Evolutionary conservation across 2,113 vertebrate species (phyloP), one percentile per base, ranked within the genome.

Genomic region (Corythoichthys intestinalis): DNA sequence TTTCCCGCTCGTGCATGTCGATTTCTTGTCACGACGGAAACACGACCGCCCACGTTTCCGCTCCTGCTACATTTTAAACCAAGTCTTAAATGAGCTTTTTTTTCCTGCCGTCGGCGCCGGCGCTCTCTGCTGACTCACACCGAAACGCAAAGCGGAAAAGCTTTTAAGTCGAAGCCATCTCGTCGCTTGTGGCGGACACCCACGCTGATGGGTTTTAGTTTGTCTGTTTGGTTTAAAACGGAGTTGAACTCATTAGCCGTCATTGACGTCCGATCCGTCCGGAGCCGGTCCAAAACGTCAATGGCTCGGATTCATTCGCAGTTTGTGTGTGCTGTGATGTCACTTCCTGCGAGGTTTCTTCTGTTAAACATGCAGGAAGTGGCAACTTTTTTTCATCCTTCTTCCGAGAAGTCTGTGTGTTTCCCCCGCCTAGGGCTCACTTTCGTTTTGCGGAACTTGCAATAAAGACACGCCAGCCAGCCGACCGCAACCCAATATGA

Each of bases 81-180:
- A 6, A 41, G 11, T 44, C 1, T 44, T 44, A 6, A 3, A 28
- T 5, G 13, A 63, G 61, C 61, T 47, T 20, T 63, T 63, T 58
- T 4, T 41, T 20, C 20, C 39, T 8, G 4, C 6, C 41, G 41
- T 8, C 41, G 41, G n/a, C 54, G 54, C 37, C 17, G 38, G 15
- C n/a, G 50, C 20, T 11, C 53, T 34, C 20, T 10, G 61, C 61
- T 63, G 61, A 63, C 61, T 63, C 41, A 63, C 61, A 63, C 0
- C 44, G 61, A 63, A 63, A 63, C 60, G 3, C 41, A 5, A 34
- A 2, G 61, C 3, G 61, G 41, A 12, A 44, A 12, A 28, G 11
- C 0, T 11, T 13, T 11, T 5, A 34, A 15, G n/a, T 56, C 11
- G 12, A 63, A 17, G 20, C 44, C 41, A 28, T n/a, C 13, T 63